Percentiles rank a stretch among this genome's conserved stretches.
Evolutionary conservation across 1,140 invertebrate genomes (phyloP).

Genomic region (Pissodes strobi): DNA sequence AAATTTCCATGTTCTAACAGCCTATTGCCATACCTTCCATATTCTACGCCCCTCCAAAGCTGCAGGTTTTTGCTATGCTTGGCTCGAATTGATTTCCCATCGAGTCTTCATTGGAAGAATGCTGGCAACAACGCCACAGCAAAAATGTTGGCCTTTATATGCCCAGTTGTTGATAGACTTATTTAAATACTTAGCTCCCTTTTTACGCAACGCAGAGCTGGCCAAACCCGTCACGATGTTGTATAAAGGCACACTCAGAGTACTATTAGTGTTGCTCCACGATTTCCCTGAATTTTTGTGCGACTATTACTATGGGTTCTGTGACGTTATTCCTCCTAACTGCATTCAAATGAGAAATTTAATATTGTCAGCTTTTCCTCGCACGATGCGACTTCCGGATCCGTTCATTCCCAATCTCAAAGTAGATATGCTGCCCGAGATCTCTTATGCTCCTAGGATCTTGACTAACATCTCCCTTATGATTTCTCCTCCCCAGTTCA

Average conservation of each 20-base stretch:
- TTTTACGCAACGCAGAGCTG: slow-evolving; percentile 94
- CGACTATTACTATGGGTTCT: slow-evolving; percentile 99
- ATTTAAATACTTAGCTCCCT: slow-evolving; percentile 96
- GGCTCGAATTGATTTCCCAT: slow-evolving; percentile 96
- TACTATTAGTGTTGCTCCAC: slow-evolving; percentile 94
- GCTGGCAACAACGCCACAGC: slow-evolving; percentile 83
- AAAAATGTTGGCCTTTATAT: slow-evolving; percentile 86
- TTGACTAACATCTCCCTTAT: slow-evolving; percentile 86
- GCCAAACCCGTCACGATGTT: slow-evolving; percentile 89
- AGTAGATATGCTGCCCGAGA: slow-evolving; percentile 90
- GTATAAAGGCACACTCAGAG: slow-evolving; percentile 95
- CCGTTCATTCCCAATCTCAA: slow-evolving; percentile 98
- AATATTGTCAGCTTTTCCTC: slow-evolving; percentile 95
- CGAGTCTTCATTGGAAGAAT: slow-evolving; percentile 94
- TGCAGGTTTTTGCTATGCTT: slow-evolving; percentile 96
- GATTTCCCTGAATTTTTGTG: slow-evolving; percentile 99
- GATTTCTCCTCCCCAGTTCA: slow-evolving; percentile 87
- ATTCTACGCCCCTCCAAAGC: slow-evolving; percentile 92
- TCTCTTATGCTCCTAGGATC: slow-evolving; percentile 83
- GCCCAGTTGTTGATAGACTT: slow-evolving; percentile 92
- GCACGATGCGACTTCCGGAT: slow-evolving; percentile 97
- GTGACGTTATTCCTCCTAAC: slow-evolving; percentile 98
- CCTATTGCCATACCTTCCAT: slow-evolving; percentile 90
- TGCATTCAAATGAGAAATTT: slow-evolving; percentile 99
- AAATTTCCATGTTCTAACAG: slow-evolving; percentile 86